Conservation (phyloP, 2,113 vertebrate species). For the Alces alces region DNA sequence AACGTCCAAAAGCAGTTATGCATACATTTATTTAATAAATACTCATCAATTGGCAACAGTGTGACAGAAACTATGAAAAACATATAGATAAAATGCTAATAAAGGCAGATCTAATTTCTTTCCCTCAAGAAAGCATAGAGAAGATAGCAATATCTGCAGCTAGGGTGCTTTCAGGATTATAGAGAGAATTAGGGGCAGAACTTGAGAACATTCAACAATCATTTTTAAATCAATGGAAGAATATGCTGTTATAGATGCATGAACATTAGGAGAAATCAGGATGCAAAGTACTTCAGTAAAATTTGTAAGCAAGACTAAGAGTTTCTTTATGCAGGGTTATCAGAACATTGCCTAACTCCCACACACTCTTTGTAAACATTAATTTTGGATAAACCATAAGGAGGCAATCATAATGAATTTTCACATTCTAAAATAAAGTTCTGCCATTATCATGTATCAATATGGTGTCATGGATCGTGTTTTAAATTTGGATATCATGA, state of each 20-base stretch:
- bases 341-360: neutral
- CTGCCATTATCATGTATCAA: neutral
- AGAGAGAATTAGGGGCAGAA: neutral
- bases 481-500: neutral
- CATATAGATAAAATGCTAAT: neutral
- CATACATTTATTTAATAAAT: neutral
- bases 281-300: neutral
- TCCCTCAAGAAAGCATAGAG: neutral
- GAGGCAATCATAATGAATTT: neutral
- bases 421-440: neutral
- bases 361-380: neutral
- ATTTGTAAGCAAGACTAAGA: neutral
- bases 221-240: neutral
- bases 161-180: neutral
- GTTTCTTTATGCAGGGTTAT: neutral
- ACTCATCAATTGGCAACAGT: neutral
- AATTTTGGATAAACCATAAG: neutral
- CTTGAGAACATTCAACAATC: neutral
- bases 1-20: neutral
- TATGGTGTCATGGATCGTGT: neutral
- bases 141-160: neutral
- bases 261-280: neutral
- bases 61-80: neutral
- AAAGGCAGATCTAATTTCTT: neutral
- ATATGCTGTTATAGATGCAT: neutral